These are phyloP conservation scores for Brachyhypopomus gauderio DNA, from an alignment of 2,113 vertebrate genomes.

Conservation along the genomic window DNA sequence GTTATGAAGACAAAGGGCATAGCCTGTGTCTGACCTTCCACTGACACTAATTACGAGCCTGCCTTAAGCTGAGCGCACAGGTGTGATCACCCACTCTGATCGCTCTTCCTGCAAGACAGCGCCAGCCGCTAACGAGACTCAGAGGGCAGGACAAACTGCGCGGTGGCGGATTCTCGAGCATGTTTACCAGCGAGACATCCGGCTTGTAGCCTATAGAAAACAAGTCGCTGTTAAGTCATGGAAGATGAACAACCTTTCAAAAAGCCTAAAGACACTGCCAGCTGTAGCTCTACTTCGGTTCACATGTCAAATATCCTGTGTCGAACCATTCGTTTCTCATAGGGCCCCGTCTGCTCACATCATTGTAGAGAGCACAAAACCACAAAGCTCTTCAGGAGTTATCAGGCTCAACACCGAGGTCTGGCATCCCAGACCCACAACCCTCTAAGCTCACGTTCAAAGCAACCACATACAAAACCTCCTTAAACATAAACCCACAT, in stretches of 20 bases:
- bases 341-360: too few relatives aligned
- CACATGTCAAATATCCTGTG: too few relatives aligned
- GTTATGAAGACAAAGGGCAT: slow-evolving; percentile 5
- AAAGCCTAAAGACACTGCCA: too few relatives aligned
- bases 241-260: neutral
- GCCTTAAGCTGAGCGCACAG: neutral
- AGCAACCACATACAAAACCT: too few relatives aligned
- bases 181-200: neutral
- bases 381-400: too few relatives aligned
- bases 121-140: neutral
- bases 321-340: too few relatives aligned
- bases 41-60: slow-evolving; percentile 16
- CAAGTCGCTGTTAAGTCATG: neutral
- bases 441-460: too few relatives aligned
- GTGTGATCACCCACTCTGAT: neutral
- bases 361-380: too few relatives aligned
- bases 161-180: neutral
- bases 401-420: too few relatives aligned
- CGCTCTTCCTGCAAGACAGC: neutral
- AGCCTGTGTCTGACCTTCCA: slow-evolving; percentile 14
- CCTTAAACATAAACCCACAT: too few relatives aligned
- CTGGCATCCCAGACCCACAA: too few relatives aligned
- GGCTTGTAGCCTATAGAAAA: neutral
- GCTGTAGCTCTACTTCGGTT: too few relatives aligned
- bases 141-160: neutral